phyloP scores from a whole-genome alignment of 2,888 invertebrate genomes.

The Mesochorus sp. region DNA sequence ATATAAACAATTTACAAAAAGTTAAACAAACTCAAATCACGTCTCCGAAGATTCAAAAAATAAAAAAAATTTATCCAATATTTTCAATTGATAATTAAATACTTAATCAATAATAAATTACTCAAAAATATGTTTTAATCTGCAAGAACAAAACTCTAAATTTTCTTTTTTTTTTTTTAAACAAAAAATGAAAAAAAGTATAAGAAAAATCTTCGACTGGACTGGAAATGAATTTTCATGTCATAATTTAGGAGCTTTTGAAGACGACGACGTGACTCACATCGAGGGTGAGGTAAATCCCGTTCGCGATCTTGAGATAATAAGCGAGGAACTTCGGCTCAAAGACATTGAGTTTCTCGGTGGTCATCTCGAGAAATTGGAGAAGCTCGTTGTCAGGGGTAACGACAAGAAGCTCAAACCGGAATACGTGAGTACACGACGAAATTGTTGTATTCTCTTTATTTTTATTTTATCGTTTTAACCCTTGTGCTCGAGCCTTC shows the following conservation, averaged over 20 bases:
- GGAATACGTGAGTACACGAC: constrained; percentile 90
- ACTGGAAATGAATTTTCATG: neutral
- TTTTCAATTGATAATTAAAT: too few relatives aligned
- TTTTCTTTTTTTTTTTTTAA: constrained; percentile 28
- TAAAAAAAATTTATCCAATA: too few relatives aligned
- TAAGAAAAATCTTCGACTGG: neutral
- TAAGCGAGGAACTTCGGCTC: constrained; percentile 95
- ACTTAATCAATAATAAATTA: too few relatives aligned
- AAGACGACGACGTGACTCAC: constrained; percentile 98
- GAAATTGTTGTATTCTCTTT: neutral
- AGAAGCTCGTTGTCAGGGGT: constrained; percentile 91
- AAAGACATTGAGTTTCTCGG: constrained; percentile 96
- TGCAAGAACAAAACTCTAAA: too few relatives aligned
- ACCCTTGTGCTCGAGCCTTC: neutral
- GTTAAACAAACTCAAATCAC: too few relatives aligned
- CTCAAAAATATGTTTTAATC: too few relatives aligned
- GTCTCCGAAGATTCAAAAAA: too few relatives aligned
- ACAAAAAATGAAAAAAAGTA: too few relatives aligned
- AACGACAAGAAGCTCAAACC: constrained; percentile 97
- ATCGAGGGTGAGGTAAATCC: constrained; percentile 99
- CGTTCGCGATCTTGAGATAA: constrained; percentile 97
- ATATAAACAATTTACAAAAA: neutral
- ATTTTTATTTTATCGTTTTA: constrained; percentile 3
- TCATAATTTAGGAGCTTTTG: constrained; percentile 91
- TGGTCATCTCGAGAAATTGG: constrained; percentile 92